Evolutionary conservation across 64 coral and sea anemone genomes (phyloP).

Genomic region (Acropora tenuis): DNA sequence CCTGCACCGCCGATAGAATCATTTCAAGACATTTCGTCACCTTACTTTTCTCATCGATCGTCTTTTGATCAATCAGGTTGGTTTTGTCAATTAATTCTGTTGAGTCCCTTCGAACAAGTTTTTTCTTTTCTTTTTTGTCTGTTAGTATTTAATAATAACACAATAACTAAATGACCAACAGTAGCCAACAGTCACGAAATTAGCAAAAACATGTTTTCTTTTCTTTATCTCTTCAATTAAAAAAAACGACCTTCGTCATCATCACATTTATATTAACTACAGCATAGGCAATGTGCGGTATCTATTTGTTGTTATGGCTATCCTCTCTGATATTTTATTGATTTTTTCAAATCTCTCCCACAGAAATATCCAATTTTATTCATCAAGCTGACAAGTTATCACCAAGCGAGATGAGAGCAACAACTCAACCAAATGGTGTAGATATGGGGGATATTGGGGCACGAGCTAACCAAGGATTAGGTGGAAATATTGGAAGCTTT

Average conservation of each 20-base stretch:
- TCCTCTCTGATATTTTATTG: neutral
- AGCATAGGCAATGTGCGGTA: no score
- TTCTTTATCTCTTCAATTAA: neutral
- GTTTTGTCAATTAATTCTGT: neutral
- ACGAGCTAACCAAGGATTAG: neutral
- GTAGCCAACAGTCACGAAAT: no score
- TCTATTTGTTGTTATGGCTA: neutral
- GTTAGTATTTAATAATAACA: no score
- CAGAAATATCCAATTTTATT: slow-evolving; percentile 76
- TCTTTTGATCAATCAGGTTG: slow-evolving; percentile 30
- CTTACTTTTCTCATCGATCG: slow-evolving; percentile 15
- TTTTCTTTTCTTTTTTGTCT: no score
- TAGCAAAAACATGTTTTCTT: neutral
- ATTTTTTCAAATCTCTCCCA: neutral
- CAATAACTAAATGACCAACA: no score
- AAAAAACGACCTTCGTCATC: no score
- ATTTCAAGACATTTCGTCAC: slow-evolving; percentile 16
- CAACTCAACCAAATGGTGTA: slow-evolving; percentile 6
- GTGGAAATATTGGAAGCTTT: neutral
- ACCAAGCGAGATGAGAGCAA: slow-evolving; percentile 56
- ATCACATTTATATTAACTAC: no score
- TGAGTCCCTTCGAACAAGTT: no score
- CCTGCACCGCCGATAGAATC: neutral
- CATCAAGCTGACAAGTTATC: slow-evolving; percentile 73
- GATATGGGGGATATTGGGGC: slow-evolving; percentile 7